Evolutionary conservation across 1,140 invertebrate genomes (phyloP).

Genomic region (Tyrophagus putrescentiae): DNA sequence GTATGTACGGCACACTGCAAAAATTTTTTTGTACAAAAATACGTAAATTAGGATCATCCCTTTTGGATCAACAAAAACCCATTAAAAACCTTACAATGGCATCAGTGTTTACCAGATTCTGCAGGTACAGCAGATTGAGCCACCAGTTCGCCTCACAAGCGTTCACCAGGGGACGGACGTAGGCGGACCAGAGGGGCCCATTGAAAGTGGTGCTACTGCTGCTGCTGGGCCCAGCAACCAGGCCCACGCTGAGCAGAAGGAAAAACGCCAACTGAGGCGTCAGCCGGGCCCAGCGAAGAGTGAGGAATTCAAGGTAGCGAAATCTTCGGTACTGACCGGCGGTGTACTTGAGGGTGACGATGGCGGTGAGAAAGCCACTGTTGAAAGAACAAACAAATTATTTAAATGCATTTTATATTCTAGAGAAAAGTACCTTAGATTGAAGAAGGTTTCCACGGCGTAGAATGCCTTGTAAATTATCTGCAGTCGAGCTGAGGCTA

Average conservation of each 20-base stretch:
- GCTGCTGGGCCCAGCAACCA: background rate
- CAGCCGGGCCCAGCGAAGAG: background rate
- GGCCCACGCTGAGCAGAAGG: background rate
- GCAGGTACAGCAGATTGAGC: conserved; percentile 14
- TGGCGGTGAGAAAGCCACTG: background rate
- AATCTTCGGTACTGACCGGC: background rate
- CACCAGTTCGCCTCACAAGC: conserved; percentile 22
- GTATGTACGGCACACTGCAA: conserved; percentile 31
- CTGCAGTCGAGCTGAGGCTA: background rate
- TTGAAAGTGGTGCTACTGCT: too few species aligned
- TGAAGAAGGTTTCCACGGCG: conserved; percentile 22
- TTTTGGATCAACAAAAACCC: too few species aligned
- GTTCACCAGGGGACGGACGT: background rate
- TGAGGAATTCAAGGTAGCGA: conserved; percentile 1
- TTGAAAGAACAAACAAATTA: background rate
- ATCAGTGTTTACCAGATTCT: background rate
- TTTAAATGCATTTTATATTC: background rate
- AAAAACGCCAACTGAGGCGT: background rate
- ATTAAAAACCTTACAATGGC: too few species aligned
- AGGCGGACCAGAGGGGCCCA: conserved; percentile 3
- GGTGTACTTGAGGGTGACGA: background rate
- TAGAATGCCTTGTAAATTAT: conserved; percentile 2
- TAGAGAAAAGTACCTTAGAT: conserved; percentile 16
- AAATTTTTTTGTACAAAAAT: background rate
- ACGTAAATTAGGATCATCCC: background rate